A percentile compares a stretch with the other conserved stretches of the same genome.
phyloP scores from a whole-genome alignment of 1,140 invertebrate species.

The Megalonaias nervosa region DNA sequence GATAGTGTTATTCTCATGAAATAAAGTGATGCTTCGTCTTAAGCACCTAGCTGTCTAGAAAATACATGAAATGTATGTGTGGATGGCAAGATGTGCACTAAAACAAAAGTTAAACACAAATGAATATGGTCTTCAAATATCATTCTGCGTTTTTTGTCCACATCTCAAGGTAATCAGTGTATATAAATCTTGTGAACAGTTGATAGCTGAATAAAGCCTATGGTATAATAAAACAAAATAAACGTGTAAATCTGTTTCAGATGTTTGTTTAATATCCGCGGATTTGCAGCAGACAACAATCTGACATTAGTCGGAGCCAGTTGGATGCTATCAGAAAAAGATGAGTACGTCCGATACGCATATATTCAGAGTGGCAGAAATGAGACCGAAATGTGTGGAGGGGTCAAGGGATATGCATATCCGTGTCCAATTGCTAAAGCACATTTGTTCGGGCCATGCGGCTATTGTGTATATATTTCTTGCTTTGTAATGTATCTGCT shows the following conservation, averaged over 20 bases:
- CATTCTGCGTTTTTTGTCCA: neutral
- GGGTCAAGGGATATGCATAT: too few species aligned
- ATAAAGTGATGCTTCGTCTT: too few species aligned
- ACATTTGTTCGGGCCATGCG: too few species aligned
- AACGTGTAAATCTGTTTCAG: conserved; percentile 25
- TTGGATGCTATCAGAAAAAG: conserved; percentile 34
- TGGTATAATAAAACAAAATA: neutral
- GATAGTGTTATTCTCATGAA: too few species aligned
- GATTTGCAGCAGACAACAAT: conserved; percentile 26
- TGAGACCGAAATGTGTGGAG: too few species aligned
- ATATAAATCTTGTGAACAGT: neutral
- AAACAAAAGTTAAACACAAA: neutral
- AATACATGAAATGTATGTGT: too few species aligned
- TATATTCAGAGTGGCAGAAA: neutral
- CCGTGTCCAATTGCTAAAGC: too few species aligned
- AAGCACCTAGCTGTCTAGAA: too few species aligned
- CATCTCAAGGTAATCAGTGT: neutral
- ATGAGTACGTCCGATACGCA: conserved; percentile 24
- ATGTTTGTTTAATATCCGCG: conserved; percentile 39
- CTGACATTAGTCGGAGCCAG: conserved; percentile 42
- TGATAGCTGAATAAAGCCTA: neutral
- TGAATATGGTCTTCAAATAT: neutral
- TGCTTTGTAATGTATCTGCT: too few species aligned
- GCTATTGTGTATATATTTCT: too few species aligned
- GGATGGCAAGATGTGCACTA: neutral